Base-by-base conservation (phyloP, 2,113 vertebrate genomes). In the Cyanoderma ruficeps region DNA sequence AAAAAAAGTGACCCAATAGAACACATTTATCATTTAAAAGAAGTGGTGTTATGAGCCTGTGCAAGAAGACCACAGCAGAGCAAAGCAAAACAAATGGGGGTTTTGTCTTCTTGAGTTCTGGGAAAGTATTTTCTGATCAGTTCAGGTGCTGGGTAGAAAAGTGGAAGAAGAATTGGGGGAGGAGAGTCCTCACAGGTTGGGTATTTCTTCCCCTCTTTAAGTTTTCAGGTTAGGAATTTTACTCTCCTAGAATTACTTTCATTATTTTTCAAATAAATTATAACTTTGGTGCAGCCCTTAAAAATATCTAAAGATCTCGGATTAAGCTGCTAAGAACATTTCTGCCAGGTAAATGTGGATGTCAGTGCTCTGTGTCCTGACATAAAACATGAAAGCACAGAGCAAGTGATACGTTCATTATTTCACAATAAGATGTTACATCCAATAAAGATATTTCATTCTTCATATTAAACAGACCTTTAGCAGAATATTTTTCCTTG, bases 161-260 rank as follows among this genome's bases (percentile, higher is more conserved):
- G 5, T 1, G 5, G 41, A 87, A 63, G 13, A 68, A 24, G 39
- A 81, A 70, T 0, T 17, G 8, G 8, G 3, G 4, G 11, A 71
- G 14, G 3, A 75, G 33, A 70, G 5, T 20, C 63, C 28, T 52
- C 4, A 0, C 5, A 61, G 24, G 21, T 31, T 87, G 33, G 7
- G 7, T 17, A 44, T 37, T 78, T 57, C 28, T 31, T 31, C 19
- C 22, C 41, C 42, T 65, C 42, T 16, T 39, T 5, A 35, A 44
- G 10, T 44, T 59, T 49, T 71, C 22, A 52, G 20, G 15, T 50
- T 55, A 30, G 10, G 27, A 52, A 52, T n/a, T 19, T 75, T 49
- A 30, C n/a, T 49, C 31, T 72, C 46, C 46, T 35, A n/a, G 2
- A 69, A 50, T 41, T 28, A 53, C 3, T 14, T 82, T 4, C 23